Evolutionary conservation across 2,888 invertebrate genomes (phyloP).

Genomic region (Leucozona laternaria): DNA sequence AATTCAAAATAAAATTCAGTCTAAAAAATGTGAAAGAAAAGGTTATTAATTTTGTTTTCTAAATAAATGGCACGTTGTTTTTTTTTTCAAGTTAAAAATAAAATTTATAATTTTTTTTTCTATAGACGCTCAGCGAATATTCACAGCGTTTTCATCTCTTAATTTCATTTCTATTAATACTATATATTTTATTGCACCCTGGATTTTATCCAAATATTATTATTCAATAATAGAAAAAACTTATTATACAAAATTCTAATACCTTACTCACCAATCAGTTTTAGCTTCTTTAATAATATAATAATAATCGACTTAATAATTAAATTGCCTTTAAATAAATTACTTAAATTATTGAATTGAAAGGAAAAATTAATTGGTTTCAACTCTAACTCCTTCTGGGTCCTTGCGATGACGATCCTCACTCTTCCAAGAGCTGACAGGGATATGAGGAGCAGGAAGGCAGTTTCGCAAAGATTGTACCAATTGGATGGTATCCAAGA

Average conservation of each 20-base stretch:
- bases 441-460: constrained; percentile 93
- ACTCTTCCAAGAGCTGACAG: constrained; percentile 95
- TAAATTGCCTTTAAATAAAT: constrained; percentile 29
- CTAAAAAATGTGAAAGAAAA: constrained; percentile 52
- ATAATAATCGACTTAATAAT: constrained; percentile 34
- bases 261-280: constrained; percentile 47
- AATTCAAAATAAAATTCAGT: constrained; percentile 51
- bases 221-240: constrained; percentile 18
- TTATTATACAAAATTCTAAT: constrained; percentile 20
- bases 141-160: constrained; percentile 52
- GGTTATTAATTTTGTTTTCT: constrained; percentile 35
- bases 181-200: constrained; percentile 62
- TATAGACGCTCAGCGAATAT: constrained; percentile 60
- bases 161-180: constrained; percentile 43
- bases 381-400: constrained; percentile 62
- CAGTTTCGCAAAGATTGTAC: constrained; percentile 93
- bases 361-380: constrained; percentile 50
- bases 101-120: constrained; percentile 24
- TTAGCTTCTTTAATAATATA: constrained; percentile 34
- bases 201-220: constrained; percentile 63
- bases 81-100: constrained; percentile 32
- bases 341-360: constrained; percentile 23
- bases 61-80: constrained; percentile 66
- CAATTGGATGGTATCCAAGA: constrained; percentile 93
- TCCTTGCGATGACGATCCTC: constrained; percentile 89